These are phyloP conservation scores for Pachypanchax playfairii DNA, from an alignment of 2,113 vertebrate genomes.

Conservation along the genomic window DNA sequence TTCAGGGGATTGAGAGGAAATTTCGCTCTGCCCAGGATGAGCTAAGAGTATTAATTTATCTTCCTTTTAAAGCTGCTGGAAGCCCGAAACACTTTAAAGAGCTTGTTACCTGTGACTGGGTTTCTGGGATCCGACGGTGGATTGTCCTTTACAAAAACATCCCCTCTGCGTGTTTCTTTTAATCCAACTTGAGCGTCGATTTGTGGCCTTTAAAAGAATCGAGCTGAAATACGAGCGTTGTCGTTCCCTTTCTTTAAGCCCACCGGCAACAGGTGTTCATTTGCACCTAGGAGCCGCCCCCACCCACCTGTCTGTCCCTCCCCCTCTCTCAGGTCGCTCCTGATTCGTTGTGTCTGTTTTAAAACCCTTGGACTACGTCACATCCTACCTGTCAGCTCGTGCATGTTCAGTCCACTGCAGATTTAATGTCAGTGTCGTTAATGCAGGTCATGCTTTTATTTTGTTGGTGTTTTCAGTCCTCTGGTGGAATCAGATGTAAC, in stretches of 20 bases:
- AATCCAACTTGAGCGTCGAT: conserved; percentile 23
- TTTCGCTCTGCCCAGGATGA: conserved; percentile 7
- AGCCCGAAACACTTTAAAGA: too few relatives aligned
- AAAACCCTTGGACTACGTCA: conserved; percentile 6
- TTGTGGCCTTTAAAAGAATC: background rate
- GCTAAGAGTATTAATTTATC: conserved; percentile 31
- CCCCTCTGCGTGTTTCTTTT: conserved; percentile 1
- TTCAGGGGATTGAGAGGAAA: conserved; percentile 21
- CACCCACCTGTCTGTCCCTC: too few relatives aligned
- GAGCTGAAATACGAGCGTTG: conserved; percentile 38
- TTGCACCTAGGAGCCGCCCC: conserved; percentile 25
- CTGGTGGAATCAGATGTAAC: conserved; percentile 22
- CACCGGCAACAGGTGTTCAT: conserved; percentile 61
- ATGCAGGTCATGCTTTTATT: background rate
- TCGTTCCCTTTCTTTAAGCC: background rate
- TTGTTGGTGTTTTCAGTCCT: conserved; percentile 21
- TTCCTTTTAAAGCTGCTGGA: conserved; percentile 5
- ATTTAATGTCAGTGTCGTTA: conserved; percentile 1
- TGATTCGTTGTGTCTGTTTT: conserved; percentile 1
- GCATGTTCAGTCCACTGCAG: conserved; percentile 8
- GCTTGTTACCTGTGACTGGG: conserved; percentile 55
- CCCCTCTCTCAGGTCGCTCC: background rate
- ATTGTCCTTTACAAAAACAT: conserved; percentile 11
- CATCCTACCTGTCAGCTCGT: conserved; percentile 4
- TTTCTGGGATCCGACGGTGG: background rate